Base-by-base conservation (phyloP, 2,797 vertebrate genomes). In the Denticeps clupeoides region DNA sequence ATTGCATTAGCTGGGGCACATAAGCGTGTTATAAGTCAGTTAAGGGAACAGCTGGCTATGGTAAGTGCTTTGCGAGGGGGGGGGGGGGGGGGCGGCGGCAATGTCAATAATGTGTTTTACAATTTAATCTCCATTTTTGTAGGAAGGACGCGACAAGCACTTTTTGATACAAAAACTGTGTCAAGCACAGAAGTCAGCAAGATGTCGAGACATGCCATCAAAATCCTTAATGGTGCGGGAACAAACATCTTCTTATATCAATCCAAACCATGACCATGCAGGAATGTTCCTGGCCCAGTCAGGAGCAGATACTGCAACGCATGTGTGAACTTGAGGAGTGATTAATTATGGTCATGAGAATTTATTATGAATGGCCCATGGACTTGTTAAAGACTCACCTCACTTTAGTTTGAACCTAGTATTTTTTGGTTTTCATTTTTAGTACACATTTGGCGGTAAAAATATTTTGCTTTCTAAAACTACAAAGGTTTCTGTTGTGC, bases 1-100 rank as follows among this genome's bases (percentile, higher is more conserved):
- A 87, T 97, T 1, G 95, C 95, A 2, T 65, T 97, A 41, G 90
- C 91, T 4, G 82, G 86, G 67, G 95, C 93, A 4, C 89, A 99
- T 69, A 92, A 89, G 63, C 82, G 54, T 19, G 87, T 91, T 29
- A 85, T 96, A 3, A 62, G 81, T 12, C 90, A 91, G 46, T 84
- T 99, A 12, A 79, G 83, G 59, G 88, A 97, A 9, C 91, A 97
- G 51, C 80, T 99, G 16, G 74, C 41, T 26, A 75, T 91, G 89
- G 95, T 99, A 70, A 79, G 87, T 68, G 12, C n/a, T n/a, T n/a
- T n/a, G n/a, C n/a, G n/a, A n/a, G n/a, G n/a, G n/a, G n/a, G 21
- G 15, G 40, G 16, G 40, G 33, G 42, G 23, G 4, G 26, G 10
- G 41, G 19, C 12, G 42, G 22, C 3, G 28, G 16, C 4, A 5